Base-by-base conservation (phyloP, 2,113 vertebrate genomes). In the Lamprotornis superbus region DNA sequence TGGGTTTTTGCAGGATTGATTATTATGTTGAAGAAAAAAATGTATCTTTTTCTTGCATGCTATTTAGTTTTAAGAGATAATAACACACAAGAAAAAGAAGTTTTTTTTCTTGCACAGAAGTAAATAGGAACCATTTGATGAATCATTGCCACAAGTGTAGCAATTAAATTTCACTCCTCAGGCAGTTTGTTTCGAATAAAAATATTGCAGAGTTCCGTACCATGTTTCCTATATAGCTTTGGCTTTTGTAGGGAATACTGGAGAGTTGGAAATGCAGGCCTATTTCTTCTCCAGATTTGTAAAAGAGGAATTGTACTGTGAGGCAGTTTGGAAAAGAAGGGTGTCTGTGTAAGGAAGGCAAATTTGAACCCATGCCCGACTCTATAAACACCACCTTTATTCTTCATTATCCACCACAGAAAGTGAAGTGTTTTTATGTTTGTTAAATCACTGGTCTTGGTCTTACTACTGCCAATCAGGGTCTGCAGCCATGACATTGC, bases 121-220 rank as follows among this genome's bases (percentile, higher is more conserved):
- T 65, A 85, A 90, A 87, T 50, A 77, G 71, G 49, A 81, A 68
- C 55, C 15, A 74, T 57, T 88, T 71, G 74, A 91, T 47, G 35
- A 89, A 73, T 83, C 40, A 39, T 49, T 77, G 76, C 59, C 2
- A 1, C 55, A 59, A 47, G 15, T 35, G 42, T 73, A 70, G 50
- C 76, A 83, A 85, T 90, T 76, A 57, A 81, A 57, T 91, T 87
- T 90, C 57, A 68, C 17, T 83, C 40, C 73, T 83, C 63, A 65
- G 40, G 40, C 57, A 59, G 44, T 84, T 89, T 82, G 17, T 93
- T 93, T 86, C 50, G 49, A 92, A 90, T 57, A 90, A 79, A 95
- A 92, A 46, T 56, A 49, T 80, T 61, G 30, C 50, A 16, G 47
- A 49, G n/a, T 57, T 91, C 40, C 23, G 31, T 49, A 40, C 31